Evolutionary conservation across 2,113 vertebrate species (phyloP), one percentile per base, ranked within the genome.

Genomic region (Microtus ochrogaster): DNA sequence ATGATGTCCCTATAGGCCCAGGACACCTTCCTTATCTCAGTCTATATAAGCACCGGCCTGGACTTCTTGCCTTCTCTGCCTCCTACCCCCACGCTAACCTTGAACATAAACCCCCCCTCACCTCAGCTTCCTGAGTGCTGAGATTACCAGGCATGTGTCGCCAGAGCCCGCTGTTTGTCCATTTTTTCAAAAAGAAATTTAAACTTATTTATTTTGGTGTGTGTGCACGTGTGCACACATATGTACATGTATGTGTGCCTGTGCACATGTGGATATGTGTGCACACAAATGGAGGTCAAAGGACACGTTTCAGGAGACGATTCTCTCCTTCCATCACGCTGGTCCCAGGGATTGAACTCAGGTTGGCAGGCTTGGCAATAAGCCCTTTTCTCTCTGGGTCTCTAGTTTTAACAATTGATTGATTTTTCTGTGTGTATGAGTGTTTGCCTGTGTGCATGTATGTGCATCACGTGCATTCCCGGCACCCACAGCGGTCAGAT

Each of bases 241-340:
- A 1, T 7, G 39, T 6, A 10, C n/a, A 22, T 2, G 36, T 7
- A 12, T n/a, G 16, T 72, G 17, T 19, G 2, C 7, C 4, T 24
- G 9, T 14, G 33, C 33, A 70, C 66, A 7, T 39, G 70, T 72
- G 36, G 9, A 72, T 72, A 21, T 76, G 39, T 44, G 22, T 76
- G 39, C 14, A 26, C 39, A 44, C 22, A 76, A 76, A 44, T 44
- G 11, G 73, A 76, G 39, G 24, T 28, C 41, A 76, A 76, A 76
- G 41, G 39, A 14, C 73, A 28, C 13, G 2, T 28, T 44, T 76
- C 73, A 76, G 41, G 24, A 44, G 24, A 14, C 28, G 24, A 28
- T 26, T 76, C 11, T 44, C 22, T 76, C 41, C 22, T 14, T 39
- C 70, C 70, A 73, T 39, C 36, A 39, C 10, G 70, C 14, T 13